Percentiles rank a stretch among this genome's conserved stretches.
Evolutionary conservation across 2,113 vertebrate species (phyloP).

Genomic region (Nettapus auritus): DNA sequence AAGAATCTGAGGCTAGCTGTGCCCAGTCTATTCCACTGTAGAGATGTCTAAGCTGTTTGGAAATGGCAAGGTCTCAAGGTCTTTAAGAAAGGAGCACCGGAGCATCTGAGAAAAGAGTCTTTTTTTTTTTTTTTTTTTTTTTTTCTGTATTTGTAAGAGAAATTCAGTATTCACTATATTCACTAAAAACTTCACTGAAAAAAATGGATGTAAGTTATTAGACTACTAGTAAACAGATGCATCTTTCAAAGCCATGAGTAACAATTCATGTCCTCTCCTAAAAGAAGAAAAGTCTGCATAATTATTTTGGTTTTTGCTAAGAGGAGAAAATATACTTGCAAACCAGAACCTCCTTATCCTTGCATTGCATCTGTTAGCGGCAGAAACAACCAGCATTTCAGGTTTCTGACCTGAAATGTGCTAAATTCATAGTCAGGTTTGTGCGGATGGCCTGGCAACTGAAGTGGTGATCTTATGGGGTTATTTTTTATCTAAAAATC

Average conservation of each 20-base stretch:
- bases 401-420: not conserved
- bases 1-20: not conserved
- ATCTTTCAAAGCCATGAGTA: not conserved
- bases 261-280: rapidly evolving
- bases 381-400: not conserved
- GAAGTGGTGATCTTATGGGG: not conserved
- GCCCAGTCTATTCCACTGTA: not conserved
- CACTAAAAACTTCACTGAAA: not conserved
- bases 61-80: not conserved
- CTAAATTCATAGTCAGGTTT: not conserved
- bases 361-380: not conserved
- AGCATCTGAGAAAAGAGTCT: too few species aligned
- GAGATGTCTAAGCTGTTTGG: not conserved
- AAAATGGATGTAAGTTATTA: not conserved
- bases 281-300: not conserved
- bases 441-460: not conserved
- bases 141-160: not conserved
- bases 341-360: not conserved
- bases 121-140: too few species aligned
- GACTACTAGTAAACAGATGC: not conserved
- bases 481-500: not conserved
- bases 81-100: not conserved
- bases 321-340: not conserved
- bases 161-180: rapidly evolving
- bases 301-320: not conserved